These are phyloP conservation scores for Eolophus roseicapilla DNA, from an alignment of 2,113 vertebrate species.

Conservation along the genomic window DNA sequence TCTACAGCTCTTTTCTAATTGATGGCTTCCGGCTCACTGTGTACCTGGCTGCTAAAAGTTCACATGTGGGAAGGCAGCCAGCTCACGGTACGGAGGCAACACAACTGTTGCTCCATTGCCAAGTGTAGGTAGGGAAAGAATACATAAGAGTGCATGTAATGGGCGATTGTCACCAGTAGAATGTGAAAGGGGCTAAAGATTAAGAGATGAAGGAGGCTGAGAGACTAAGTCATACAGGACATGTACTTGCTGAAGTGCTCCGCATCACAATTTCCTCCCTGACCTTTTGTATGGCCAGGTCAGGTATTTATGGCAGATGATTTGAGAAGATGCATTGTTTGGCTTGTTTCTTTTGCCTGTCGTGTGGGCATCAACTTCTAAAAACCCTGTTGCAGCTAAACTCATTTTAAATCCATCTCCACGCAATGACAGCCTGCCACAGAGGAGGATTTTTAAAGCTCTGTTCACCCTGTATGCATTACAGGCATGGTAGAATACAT, in stretches of 20 bases:
- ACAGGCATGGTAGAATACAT: neutral
- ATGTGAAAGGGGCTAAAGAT: neutral
- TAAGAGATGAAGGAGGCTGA: neutral
- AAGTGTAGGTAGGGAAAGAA: neutral
- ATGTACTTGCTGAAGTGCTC: neutral
- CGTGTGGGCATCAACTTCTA: neutral
- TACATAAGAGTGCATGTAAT: neutral
- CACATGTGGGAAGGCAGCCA: neutral
- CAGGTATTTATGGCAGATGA: neutral
- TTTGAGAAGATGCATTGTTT: neutral
- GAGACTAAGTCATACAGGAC: neutral
- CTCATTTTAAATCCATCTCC: neutral
- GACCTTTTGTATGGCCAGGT: neutral
- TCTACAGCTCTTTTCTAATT: neutral
- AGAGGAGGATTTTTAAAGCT: neutral
- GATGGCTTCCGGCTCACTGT: neutral
- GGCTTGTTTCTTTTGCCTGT: neutral
- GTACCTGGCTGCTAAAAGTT: neutral
- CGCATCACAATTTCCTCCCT: neutral
- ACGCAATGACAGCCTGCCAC: neutral
- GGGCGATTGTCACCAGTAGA: neutral
- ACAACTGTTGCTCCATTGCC: neutral
- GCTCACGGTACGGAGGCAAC: neutral
- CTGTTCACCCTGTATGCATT: rapidly evolving
- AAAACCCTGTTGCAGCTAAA: neutral